A percentile compares a stretch with the other conserved stretches of the same genome.
phyloP scores from a whole-genome alignment of 53 echinoderm and acorn worm species.

The Holothuria scabra region DNA sequence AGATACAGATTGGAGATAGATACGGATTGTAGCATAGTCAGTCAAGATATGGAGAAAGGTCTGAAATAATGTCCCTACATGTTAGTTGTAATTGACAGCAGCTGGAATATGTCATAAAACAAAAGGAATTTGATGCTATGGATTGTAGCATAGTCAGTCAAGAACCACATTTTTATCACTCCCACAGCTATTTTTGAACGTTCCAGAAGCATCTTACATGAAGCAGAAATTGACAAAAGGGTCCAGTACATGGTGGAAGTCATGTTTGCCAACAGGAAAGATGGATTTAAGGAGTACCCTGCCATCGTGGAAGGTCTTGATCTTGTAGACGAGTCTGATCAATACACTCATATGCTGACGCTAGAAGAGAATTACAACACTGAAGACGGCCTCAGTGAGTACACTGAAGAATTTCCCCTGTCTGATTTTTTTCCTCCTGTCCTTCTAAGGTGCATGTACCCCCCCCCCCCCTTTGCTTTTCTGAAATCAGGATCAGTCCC shows the following conservation, averaged over 20 bases:
- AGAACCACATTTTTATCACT: not conserved
- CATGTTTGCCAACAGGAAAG: slow-evolving; percentile 95
- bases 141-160: not conserved
- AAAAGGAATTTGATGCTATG: too few species aligned
- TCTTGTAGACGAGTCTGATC: slow-evolving; percentile 90
- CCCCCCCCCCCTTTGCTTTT: too few species aligned
- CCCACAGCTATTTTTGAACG: slow-evolving; percentile 92
- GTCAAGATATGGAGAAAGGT: too few species aligned
- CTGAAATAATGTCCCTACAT: too few species aligned
- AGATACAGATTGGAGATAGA: too few species aligned
- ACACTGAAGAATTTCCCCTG: not conserved
- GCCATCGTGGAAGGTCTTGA: slow-evolving; percentile 74
- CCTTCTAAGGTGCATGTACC: too few species aligned
- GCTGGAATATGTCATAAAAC: too few species aligned
- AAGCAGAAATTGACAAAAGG: slow-evolving; percentile 86
- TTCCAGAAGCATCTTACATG: slow-evolving; percentile 89
- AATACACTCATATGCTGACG: slow-evolving; percentile 94
- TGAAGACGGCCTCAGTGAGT: slow-evolving; percentile 91
- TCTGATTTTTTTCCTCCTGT: not conserved
- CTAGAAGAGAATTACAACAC: slow-evolving; percentile 84
- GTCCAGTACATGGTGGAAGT: slow-evolving; percentile 99
- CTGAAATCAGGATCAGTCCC: too few species aligned
- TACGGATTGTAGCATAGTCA: too few species aligned
- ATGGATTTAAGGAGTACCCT: slow-evolving; percentile 88
- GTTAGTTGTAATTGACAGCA: too few species aligned